A percentile compares a stretch with the other conserved stretches of the same genome.
Evolutionary conservation across 2,113 vertebrate genomes (phyloP).

Genomic region (Centropus bengalensis): DNA sequence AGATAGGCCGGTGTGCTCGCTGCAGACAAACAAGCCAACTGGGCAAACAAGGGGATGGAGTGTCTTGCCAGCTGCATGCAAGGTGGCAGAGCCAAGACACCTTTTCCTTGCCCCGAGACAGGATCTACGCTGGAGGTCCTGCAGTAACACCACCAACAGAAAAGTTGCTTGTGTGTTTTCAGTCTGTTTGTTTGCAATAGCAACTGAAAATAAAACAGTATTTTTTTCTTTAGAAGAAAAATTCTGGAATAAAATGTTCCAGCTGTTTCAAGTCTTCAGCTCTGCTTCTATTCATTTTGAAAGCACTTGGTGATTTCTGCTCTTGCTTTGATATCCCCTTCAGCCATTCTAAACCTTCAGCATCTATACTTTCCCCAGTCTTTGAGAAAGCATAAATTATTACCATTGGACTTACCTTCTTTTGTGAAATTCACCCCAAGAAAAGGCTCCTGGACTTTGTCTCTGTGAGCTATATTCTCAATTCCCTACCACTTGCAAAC

Average conservation of each 20-base stretch:
- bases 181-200: neutral
- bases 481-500: neutral
- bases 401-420: neutral
- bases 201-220: neutral
- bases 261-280: constrained; percentile 10
- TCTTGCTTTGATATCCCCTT: neutral
- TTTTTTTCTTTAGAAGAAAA: neutral
- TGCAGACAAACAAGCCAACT: neutral
- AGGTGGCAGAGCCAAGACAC: neutral
- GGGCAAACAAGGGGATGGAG: neutral
- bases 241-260: neutral
- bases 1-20: neutral
- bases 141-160: neutral
- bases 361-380: neutral
- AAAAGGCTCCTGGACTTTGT: neutral
- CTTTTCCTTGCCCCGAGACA: neutral
- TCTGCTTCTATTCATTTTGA: neutral
- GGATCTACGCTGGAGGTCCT: fast-evolving
- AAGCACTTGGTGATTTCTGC: neutral
- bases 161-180: neutral
- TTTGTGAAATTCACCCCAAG: neutral
- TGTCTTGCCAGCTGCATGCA: neutral
- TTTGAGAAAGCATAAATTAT: neutral
- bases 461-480: neutral
- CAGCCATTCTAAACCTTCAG: neutral